A percentile compares a stretch with the other conserved stretches of the same genome.
Conservation (phyloP, 2,113 vertebrate species). For the Eleginops maclovinus region DNA sequence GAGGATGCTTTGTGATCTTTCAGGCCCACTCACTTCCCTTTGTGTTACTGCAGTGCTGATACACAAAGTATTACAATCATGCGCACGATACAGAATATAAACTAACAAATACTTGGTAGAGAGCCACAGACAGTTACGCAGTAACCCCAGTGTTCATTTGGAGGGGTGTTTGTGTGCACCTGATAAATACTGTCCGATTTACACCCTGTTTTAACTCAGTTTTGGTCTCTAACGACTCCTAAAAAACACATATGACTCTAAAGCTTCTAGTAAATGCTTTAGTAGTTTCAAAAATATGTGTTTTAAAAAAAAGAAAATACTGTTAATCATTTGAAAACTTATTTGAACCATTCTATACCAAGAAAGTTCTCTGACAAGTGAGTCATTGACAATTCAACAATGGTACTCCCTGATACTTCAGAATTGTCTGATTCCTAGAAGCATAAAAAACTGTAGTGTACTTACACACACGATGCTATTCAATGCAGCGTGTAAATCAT, state of each 20-base stretch:
- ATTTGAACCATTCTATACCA: not conserved
- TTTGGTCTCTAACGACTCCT: not conserved
- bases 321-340: not conserved
- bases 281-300: not conserved
- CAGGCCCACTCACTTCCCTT: slow-evolving; percentile 3
- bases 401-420: not conserved
- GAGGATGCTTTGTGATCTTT: slow-evolving; percentile 28
- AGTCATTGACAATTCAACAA: not conserved
- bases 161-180: not conserved
- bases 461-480: not conserved
- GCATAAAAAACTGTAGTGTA: too few species aligned
- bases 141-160: not conserved
- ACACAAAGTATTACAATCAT: not conserved
- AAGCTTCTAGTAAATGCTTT: not conserved
- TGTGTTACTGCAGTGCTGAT: not conserved
- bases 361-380: not conserved
- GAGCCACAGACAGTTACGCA: not conserved
- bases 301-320: too few species aligned
- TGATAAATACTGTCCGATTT: too few species aligned
- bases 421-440: too few species aligned
- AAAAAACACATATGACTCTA: too few species aligned
- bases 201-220: not conserved
- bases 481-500: not conserved
- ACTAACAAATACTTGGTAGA: not conserved
- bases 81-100: not conserved